Percentiles rank a stretch among this genome's conserved stretches.
Conservation (phyloP, 2,113 vertebrate species). For the Clupea harengus region DNA sequence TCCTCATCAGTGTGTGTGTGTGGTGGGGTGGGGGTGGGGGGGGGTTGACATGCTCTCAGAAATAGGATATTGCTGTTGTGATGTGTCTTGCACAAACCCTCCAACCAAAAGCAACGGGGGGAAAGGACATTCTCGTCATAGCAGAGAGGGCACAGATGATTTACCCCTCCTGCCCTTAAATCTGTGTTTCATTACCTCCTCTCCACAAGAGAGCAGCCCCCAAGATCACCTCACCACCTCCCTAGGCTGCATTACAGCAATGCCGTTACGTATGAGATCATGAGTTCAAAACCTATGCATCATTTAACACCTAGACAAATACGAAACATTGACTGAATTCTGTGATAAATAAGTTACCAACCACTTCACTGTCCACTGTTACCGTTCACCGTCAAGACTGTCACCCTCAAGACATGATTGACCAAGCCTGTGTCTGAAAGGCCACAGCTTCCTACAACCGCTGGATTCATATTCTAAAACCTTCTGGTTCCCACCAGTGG, state of each 20-base stretch:
- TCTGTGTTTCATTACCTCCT: conserved; percentile 40
- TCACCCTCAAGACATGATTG: background rate
- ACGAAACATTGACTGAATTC: background rate
- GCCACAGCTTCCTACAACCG: conserved; percentile 23
- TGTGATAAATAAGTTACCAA: background rate
- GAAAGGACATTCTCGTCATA: conserved; percentile 21
- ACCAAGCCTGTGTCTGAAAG: background rate
- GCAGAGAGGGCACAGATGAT: conserved; percentile 14
- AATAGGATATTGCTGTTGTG: conserved; percentile 42
- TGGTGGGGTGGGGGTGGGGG: no score
- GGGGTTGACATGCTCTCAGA: background rate
- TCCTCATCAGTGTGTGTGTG: background rate
- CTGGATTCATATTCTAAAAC: conserved; percentile 32
- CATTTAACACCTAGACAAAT: background rate
- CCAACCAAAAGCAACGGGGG: background rate
- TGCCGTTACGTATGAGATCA: background rate
- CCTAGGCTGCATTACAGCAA: background rate
- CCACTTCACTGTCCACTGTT: background rate
- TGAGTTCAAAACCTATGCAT: background rate
- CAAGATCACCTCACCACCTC: background rate
- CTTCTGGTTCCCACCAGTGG: conserved; percentile 51
- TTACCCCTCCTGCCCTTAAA: conserved; percentile 19
- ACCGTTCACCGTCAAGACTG: background rate
- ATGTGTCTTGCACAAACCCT: conserved; percentile 24
- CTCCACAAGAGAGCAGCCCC: conserved; percentile 8